A percentile compares a stretch with the other conserved stretches of the same genome.
Conservation (phyloP, 2,888 invertebrate genomes). For the Mactromeris polynyma region DNA sequence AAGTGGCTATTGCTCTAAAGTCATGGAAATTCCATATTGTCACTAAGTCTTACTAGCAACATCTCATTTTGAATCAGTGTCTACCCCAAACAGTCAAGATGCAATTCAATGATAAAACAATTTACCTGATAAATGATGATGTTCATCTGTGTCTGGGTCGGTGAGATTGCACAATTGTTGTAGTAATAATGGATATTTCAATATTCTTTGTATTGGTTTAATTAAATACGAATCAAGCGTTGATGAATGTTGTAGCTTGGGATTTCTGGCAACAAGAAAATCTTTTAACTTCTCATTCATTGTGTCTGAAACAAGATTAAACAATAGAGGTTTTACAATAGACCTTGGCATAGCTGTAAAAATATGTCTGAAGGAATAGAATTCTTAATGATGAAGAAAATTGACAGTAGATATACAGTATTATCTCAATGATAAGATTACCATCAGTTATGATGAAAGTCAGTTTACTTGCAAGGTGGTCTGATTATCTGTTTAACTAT, state of each 20-base stretch:
- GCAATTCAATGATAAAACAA: not conserved
- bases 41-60: no score
- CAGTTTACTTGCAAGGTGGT: no score
- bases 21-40: no score
- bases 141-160: constrained; percentile 96
- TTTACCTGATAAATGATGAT: constrained; percentile 92
- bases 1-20: no score
- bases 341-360: no score
- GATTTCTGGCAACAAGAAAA: constrained; percentile 97
- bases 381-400: no score
- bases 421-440: no score
- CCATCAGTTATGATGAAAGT: no score
- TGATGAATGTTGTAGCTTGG: constrained; percentile 98
- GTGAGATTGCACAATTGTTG: constrained; percentile 98
- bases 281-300: constrained; percentile 97
- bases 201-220: constrained; percentile 99
- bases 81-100: not conserved
- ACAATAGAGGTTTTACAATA: not conserved
- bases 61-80: no score
- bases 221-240: constrained; percentile 99
- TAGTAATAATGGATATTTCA: constrained; percentile 97
- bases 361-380: no score
- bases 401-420: no score
- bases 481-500: no score
- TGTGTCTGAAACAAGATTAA: constrained; percentile 90